Evolutionary conservation across 1,140 invertebrate species (phyloP).

Genomic region (Spodoptera litura): DNA sequence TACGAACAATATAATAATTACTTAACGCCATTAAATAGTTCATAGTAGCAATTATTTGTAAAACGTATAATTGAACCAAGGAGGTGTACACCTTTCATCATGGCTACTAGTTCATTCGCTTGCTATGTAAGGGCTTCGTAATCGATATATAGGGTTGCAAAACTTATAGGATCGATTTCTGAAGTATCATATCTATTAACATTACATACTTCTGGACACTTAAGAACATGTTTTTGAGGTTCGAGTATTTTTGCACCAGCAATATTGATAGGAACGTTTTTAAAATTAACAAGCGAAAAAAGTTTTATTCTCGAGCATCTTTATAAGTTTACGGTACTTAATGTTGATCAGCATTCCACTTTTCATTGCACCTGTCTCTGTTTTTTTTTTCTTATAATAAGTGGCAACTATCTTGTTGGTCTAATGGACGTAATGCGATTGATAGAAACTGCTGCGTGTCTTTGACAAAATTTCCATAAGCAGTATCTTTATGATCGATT

Average conservation of each 20-base stretch:
- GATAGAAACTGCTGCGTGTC: neutral
- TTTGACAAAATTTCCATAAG: too few relatives aligned
- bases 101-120: neutral
- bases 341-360: constrained; percentile 1
- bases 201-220: constrained; percentile 3
- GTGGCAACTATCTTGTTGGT: neutral
- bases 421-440: neutral
- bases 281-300: constrained; percentile 5
- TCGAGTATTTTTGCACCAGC: neutral
- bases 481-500: too few relatives aligned
- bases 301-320: neutral
- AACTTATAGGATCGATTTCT: constrained; percentile 13
- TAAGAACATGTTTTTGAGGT: neutral
- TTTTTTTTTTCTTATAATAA: neutral
- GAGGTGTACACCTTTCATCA: constrained; percentile 9
- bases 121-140: neutral
- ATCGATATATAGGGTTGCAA: neutral
- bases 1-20: constrained; percentile 9
- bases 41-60: constrained; percentile 28
- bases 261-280: constrained; percentile 1
- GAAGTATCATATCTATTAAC: neutral
- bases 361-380: constrained; percentile 1
- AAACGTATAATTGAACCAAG: neutral
- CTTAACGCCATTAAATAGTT: constrained; percentile 19
- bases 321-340: constrained; percentile 3